A percentile compares a stretch with the other conserved stretches of the same genome.
These are phyloP conservation scores for Tragelaphus imberbis DNA, from an alignment of 2,113 vertebrate species.

Conservation along the genomic window DNA sequence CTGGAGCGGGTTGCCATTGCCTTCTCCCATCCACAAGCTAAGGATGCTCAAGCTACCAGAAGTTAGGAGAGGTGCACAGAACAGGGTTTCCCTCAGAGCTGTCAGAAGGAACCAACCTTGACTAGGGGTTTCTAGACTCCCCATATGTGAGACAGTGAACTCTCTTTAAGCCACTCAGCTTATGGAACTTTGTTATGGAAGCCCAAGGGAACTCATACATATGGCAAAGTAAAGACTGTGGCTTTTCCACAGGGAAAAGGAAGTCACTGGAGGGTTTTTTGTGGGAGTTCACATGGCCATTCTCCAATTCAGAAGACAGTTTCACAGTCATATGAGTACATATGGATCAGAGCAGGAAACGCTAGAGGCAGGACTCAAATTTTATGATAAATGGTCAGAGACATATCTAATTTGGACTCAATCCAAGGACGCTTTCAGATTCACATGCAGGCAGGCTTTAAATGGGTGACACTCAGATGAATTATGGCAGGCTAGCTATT, in stretches of 20 bases:
- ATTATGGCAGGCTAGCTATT: background rate
- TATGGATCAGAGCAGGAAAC: background rate
- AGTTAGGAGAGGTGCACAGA: background rate
- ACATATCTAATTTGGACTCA: background rate
- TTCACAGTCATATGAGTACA: background rate
- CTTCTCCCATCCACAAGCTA: background rate
- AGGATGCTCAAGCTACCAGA: background rate
- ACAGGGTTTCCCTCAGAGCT: background rate
- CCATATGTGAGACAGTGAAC: background rate
- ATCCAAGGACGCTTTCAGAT: background rate
- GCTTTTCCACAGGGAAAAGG: background rate
- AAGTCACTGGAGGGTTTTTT: background rate
- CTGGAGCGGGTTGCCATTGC: background rate
- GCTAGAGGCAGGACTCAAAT: background rate
- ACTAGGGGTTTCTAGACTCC: background rate
- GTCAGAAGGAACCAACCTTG: background rate
- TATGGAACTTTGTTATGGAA: background rate
- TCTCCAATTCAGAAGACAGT: background rate
- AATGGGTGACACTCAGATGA: background rate
- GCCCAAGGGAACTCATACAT: background rate
- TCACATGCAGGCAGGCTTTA: background rate
- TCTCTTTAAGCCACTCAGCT: background rate
- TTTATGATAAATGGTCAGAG: background rate
- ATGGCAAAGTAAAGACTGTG: background rate
- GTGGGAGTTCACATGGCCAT: accelerated